phyloP scores from a whole-genome alignment of 2,888 invertebrate genomes.

The Hermaeophaga mercurialis region DNA sequence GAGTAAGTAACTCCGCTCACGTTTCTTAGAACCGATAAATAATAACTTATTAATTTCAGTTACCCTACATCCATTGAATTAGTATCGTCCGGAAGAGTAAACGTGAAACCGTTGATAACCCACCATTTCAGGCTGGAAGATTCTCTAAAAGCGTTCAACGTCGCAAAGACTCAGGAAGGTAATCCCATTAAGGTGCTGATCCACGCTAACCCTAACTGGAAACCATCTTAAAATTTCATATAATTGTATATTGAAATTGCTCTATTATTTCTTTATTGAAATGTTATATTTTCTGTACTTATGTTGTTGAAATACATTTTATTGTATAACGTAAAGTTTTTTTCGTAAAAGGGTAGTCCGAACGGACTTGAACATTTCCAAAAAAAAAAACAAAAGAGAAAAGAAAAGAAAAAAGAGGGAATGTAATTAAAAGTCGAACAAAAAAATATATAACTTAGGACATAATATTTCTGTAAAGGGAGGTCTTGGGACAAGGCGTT shows the following conservation, averaged over 20 bases:
- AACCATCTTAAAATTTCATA: constrained; percentile 27
- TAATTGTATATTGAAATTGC: not conserved
- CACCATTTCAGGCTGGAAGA: constrained; percentile 81
- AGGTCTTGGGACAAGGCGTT: too few relatives aligned
- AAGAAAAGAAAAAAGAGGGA: too few relatives aligned
- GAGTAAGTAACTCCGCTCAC: constrained; percentile 64
- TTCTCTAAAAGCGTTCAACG: constrained; percentile 81
- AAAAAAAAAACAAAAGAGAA: too few relatives aligned
- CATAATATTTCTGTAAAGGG: too few relatives aligned
- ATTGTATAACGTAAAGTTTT: not conserved
- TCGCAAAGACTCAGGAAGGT: constrained; percentile 73
- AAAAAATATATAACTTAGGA: too few relatives aligned
- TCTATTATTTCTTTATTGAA: constrained; percentile 8
- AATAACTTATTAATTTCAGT: constrained; percentile 56
- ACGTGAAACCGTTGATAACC: constrained; percentile 82
- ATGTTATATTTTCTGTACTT: not conserved
- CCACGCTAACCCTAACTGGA: constrained; percentile 63
- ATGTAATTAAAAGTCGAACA: too few relatives aligned
- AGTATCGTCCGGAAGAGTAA: constrained; percentile 75
- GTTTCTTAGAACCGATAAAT: not conserved
- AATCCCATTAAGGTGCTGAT: constrained; percentile 89
- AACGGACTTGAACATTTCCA: too few relatives aligned
- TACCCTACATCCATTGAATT: constrained; percentile 80
- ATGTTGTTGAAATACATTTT: constrained; percentile 5
- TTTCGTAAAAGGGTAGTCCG: too few relatives aligned